phyloP scores from a whole-genome alignment of 1,140 invertebrate species.

The Bombyx mandarina region DNA sequence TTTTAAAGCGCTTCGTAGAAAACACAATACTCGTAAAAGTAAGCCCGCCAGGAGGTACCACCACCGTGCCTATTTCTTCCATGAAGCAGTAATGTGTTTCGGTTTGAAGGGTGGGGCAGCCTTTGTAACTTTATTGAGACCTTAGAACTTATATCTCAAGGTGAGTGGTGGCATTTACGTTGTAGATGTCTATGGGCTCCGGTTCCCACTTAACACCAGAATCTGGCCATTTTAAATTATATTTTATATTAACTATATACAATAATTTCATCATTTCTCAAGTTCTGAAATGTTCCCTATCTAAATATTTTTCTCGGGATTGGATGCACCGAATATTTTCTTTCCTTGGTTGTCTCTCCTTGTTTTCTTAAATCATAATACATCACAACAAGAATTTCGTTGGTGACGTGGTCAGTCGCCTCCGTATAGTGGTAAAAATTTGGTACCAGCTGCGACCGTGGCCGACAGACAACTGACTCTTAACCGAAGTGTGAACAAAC shows the following conservation, averaged over 20 bases:
- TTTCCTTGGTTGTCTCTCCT: constrained; percentile 9
- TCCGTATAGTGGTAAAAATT: constrained; percentile 6
- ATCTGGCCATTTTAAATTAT: background rate
- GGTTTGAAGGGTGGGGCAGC: no score
- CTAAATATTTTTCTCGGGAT: constrained; percentile 10
- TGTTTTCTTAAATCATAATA: constrained; percentile 13
- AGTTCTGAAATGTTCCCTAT: constrained; percentile 12
- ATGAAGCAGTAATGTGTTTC: no score
- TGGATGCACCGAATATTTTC: constrained; percentile 11
- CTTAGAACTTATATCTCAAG: no score
- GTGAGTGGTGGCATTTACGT: no score
- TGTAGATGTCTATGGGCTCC: no score
- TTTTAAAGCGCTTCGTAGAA: no score
- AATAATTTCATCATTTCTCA: constrained; percentile 7
- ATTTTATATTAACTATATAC: constrained; percentile 7
- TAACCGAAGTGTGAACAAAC: background rate
- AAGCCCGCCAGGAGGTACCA: no score
- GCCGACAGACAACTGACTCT: constrained; percentile 1
- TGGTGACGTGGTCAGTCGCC: constrained; percentile 1
- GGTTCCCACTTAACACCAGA: no score
- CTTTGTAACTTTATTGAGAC: no score
- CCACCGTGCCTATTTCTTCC: no score
- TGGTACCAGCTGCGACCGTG: constrained; percentile 4
- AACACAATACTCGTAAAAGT: no score
- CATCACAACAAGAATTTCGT: constrained; percentile 9